A percentile compares a stretch with the other conserved stretches of the same genome.
These are phyloP conservation scores for Drosophila limbata DNA, from an alignment of 2,888 invertebrate species.

Conservation along the genomic window DNA sequence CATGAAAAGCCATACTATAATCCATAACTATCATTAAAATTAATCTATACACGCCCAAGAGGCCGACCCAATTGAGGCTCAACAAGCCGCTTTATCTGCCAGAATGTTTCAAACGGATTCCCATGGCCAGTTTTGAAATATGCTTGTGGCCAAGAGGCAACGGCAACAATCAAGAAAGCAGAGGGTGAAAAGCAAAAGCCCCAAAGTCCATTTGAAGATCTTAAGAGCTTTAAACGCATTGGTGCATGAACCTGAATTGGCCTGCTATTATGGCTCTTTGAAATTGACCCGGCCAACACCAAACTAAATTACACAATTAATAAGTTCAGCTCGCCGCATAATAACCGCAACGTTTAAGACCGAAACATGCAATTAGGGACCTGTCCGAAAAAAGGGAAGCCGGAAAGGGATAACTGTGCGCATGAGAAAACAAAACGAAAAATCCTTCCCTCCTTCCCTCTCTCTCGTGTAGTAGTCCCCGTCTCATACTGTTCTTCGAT, in stretches of 20 bases:
- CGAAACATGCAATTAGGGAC: conserved; percentile 73
- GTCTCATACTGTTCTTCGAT: conserved; percentile 10
- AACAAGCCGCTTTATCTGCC: conserved; percentile 20
- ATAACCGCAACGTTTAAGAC: conserved; percentile 69
- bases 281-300: conserved; percentile 53
- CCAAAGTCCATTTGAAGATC: conserved; percentile 10
- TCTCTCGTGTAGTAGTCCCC: background rate
- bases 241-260: conserved; percentile 56
- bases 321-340: conserved; percentile 59
- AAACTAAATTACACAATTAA: conserved; percentile 77
- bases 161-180: background rate
- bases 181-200: background rate
- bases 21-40: conserved; percentile 33
- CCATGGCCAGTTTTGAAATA: conserved; percentile 25
- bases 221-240: conserved; percentile 45
- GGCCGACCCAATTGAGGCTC: conserved; percentile 9
- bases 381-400: conserved; percentile 25
- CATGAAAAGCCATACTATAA: conserved; percentile 4
- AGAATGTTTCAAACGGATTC: conserved; percentile 29
- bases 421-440: conserved; percentile 63
- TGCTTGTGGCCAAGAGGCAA: conserved; percentile 12
- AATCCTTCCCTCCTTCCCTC: background rate
- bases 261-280: conserved; percentile 51
- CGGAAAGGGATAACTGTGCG: conserved; percentile 13
- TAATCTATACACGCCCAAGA: conserved; percentile 21